Evolutionary conservation across 2,797 vertebrate species (phyloP).

Genomic region (Peromyscus aztecus): DNA sequence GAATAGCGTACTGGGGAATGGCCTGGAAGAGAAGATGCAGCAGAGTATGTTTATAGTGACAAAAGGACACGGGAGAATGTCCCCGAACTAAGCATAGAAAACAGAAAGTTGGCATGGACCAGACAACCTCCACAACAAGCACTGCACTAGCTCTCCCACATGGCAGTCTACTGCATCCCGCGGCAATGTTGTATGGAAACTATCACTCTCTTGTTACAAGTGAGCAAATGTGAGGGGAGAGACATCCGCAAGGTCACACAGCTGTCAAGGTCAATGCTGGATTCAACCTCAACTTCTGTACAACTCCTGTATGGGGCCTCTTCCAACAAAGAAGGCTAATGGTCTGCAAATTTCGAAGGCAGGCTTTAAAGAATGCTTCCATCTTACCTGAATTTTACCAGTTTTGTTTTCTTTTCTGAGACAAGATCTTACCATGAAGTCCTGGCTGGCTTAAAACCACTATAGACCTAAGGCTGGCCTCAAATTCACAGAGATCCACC

Average conservation of each 20-base stretch:
- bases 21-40: slow-evolving; percentile 90
- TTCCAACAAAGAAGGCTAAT: slow-evolving; percentile 47
- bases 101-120: slow-evolving; percentile 2
- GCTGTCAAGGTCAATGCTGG: slow-evolving; percentile 8
- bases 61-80: slow-evolving; percentile 21
- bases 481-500: neutral
- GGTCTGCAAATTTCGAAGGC: slow-evolving; percentile 37
- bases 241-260: slow-evolving; percentile 46
- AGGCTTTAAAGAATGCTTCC: slow-evolving; percentile 55
- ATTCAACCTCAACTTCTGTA: slow-evolving; percentile 35
- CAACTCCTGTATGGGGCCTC: neutral
- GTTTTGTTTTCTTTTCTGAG: neutral
- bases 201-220: slow-evolving; percentile 48
- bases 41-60: slow-evolving; percentile 56
- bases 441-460: neutral
- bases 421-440: neutral
- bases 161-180: neutral
- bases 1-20: slow-evolving; percentile 97
- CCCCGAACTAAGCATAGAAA: neutral
- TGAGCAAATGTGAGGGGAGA: slow-evolving; percentile 37
- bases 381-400: slow-evolving; percentile 48
- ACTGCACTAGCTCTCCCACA: slow-evolving; percentile 49
- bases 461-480: neutral
- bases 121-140: neutral
- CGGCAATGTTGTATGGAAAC: neutral